These are phyloP conservation scores for Chrysolina haemoptera DNA, from an alignment of 2,888 invertebrate genomes.

Conservation along the genomic window DNA sequence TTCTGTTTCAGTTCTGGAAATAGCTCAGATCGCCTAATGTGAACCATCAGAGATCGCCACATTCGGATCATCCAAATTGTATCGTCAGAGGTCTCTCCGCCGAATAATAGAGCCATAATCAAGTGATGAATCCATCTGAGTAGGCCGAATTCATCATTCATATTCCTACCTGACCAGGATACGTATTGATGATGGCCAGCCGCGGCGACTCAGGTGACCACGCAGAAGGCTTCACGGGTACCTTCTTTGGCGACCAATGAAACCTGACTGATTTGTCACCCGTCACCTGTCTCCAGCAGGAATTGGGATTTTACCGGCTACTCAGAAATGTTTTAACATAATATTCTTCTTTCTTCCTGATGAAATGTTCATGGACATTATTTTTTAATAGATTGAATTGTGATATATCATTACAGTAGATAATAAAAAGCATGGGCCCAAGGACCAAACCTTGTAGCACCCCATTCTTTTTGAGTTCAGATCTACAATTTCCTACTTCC, in stretches of 20 bases:
- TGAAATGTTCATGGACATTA: no score
- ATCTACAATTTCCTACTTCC: no score
- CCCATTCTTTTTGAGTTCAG: no score
- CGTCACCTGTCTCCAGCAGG: constrained; percentile 67
- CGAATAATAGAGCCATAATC: constrained; percentile 45
- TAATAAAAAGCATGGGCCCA: no score
- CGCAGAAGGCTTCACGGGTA: constrained; percentile 62
- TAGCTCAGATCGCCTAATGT: neutral
- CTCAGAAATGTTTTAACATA: no score
- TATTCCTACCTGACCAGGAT: constrained; percentile 54
- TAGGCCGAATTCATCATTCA: constrained; percentile 65
- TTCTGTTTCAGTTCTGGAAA: neutral
- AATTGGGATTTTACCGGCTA: no score
- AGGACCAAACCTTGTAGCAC: no score
- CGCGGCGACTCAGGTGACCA: constrained; percentile 60
- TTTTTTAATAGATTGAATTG: no score
- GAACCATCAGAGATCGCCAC: neutral
- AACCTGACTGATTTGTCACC: constrained; percentile 67
- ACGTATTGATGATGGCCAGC: constrained; percentile 57
- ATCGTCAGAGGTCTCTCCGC: constrained; percentile 14
- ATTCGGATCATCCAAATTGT: constrained; percentile 13
- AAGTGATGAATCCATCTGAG: constrained; percentile 66
- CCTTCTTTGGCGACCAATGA: constrained; percentile 65
- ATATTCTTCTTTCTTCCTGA: no score
- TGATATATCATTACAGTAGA: no score